Evolutionary conservation across 1,140 invertebrate genomes (phyloP), one percentile per base, ranked within the genome.

Genomic region (Drosophila santomea): DNA sequence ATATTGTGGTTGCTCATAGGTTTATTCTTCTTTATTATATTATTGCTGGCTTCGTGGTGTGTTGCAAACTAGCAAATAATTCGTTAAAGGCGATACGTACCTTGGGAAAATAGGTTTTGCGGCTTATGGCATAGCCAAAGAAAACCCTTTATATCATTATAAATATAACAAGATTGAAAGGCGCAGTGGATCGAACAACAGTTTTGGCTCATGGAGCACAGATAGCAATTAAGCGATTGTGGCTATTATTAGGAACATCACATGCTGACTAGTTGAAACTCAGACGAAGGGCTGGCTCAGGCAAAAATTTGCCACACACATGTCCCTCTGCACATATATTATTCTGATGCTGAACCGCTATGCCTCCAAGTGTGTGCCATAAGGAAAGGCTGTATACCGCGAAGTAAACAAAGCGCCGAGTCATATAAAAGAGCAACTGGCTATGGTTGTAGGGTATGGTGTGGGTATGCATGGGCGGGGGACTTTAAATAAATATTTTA

Each of bases 401-500:
- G 59, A 55, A 74, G 55, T 74, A 74, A 74, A 74, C 72, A 74
- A 74, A 74, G 71, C 56, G 45, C 52, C 59, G 72, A 74, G 71
- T 74, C 71, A 64, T 74, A 74, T 74, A 74, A 74, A 75, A 74
- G 72, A 75, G 73, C 73, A 75, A 75, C 73, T 54, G 48, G 17
- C 54, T 38, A 35, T 43, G 51, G 17, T 72, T 41, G 38, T 36
- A 25, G 51, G 50, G 14, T 38, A 39, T 67, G 23, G 51, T 32
- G 17, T 28, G 58, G 50, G 15, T 44, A 41, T 47, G 17, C 23
- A 35, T 32, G 35, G 35, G 67, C 14, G 51, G 41, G 48, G 52
- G 54, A 50, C 61, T 47, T 67, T 66, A 75, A 75, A 75, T 75
- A 75, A 66, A 75, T 75, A 75, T 75, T 75, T 75, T 75, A 75